These are phyloP conservation scores for Aradophagus sp. DNA, from an alignment of 1,140 invertebrate species.

Conservation along the genomic window DNA sequence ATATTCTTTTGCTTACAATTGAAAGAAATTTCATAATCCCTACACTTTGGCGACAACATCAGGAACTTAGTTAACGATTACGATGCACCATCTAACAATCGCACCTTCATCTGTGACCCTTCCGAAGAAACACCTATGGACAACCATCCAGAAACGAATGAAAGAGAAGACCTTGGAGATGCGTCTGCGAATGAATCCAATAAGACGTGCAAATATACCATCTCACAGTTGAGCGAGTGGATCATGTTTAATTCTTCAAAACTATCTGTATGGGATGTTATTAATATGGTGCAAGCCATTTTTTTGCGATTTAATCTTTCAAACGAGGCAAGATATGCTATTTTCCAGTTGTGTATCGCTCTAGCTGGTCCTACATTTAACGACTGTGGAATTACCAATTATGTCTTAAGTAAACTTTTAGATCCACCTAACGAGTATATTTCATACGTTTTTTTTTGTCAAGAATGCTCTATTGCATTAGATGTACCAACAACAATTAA, in stretches of 20 bases:
- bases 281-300: background rate
- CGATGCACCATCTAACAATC: no score
- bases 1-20: no score
- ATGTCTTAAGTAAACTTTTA: constrained; percentile 2
- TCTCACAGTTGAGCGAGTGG: background rate
- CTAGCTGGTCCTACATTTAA: constrained; percentile 3
- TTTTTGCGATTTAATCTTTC: background rate
- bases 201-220: no score
- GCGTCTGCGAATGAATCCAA: no score
- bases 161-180: no score
- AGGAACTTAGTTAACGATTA: no score
- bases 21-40: no score
- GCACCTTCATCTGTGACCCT: no score
- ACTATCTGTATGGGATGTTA: constrained; percentile 1
- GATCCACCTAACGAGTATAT: background rate
- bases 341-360: constrained; percentile 6
- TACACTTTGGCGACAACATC: no score
- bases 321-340: constrained; percentile 4
- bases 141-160: no score
- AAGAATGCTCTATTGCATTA: constrained; percentile 1
- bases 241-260: background rate
- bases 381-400: constrained; percentile 3
- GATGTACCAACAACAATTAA: background rate
- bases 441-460: constrained; percentile 11
- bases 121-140: no score